These are phyloP conservation scores for Caenorhabditis drosophilae DNA, from an alignment of 2,888 invertebrate species.

Conservation along the genomic window DNA sequence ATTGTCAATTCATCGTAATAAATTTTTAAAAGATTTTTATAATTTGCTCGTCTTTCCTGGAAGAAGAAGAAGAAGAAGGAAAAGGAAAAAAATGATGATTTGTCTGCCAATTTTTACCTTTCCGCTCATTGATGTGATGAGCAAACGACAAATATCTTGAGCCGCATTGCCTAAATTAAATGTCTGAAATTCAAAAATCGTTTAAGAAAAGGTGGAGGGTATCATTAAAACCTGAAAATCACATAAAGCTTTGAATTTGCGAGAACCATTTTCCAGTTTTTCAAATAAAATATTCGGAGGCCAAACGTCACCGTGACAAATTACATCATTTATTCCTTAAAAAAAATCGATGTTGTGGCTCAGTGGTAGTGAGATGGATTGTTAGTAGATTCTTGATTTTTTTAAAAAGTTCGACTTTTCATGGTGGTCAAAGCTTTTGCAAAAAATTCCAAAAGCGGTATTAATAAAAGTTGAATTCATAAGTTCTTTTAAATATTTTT, in stretches of 20 bases:
- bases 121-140: conserved; percentile 26
- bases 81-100: too few species aligned
- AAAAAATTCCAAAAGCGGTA: too few species aligned
- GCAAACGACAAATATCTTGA: conserved; percentile 28
- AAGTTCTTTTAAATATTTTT: too few species aligned
- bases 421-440: too few species aligned
- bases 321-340: conserved; percentile 10
- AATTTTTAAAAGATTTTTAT: conserved; percentile 9
- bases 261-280: conserved; percentile 6
- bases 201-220: too few species aligned
- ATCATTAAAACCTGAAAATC: conserved; percentile 22
- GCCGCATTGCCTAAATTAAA: conserved; percentile 24
- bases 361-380: too few species aligned
- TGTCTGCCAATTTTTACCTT: too few species aligned
- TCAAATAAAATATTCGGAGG: conserved; percentile 17
- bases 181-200: conserved; percentile 17
- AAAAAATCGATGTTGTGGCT: not conserved
- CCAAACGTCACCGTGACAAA: conserved; percentile 27
- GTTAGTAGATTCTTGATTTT: too few species aligned
- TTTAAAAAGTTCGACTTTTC: too few species aligned
- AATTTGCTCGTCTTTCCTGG: conserved; percentile 21
- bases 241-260: conserved; percentile 10
- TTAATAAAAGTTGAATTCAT: too few species aligned
- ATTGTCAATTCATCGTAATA: conserved; percentile 20
- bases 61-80: too few species aligned